Evolutionary conservation across 2,888 invertebrate genomes (phyloP), one percentile per base, ranked within the genome.

Genomic region (Dyspetes luteomarginatus): DNA sequence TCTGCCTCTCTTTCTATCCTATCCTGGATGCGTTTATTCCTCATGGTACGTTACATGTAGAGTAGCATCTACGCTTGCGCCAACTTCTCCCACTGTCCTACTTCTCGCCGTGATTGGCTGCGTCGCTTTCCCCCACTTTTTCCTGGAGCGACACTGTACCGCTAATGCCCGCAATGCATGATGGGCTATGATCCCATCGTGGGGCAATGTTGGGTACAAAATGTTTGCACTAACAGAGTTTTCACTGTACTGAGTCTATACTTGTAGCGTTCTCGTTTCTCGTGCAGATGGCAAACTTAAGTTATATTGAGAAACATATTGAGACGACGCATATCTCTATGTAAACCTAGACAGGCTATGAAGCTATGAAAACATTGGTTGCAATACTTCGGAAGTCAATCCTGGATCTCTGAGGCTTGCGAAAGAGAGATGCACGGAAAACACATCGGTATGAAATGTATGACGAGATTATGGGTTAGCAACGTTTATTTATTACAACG

Each of bases 221-320:
- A n/a, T n/a, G n/a, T n/a, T n/a, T n/a, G n/a, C n/a, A n/a, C n/a
- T n/a, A n/a, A n/a, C n/a, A n/a, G n/a, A n/a, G n/a, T n/a, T n/a
- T n/a, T n/a, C n/a, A n/a, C n/a, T n/a, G n/a, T n/a, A n/a, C n/a
- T n/a, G n/a, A n/a, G n/a, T n/a, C n/a, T n/a, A 24, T 36, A 15
- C 43, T n/a, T 12, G 48, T 19, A 22, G 41, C 28, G 36, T 30
- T 5, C 52, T 30, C 5, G 12, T 41, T 48, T 62, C 48, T 45
- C 48, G 9, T 58, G 30, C 41, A 58, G 36, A 55, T 60, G 12
- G 48, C 36, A 43, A 43, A 68, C 67, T 50, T 48, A 58, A 76
- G 75, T 76, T 74, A n/a, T n/a, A 76, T 75, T 62, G 76, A 56
- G 80, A 65, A 79, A 69, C 72, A 73, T 65, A 28, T 58, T 67